These are phyloP conservation scores for Leptoclinus maculatus DNA, from an alignment of 2,797 vertebrate species.

Conservation along the genomic window DNA sequence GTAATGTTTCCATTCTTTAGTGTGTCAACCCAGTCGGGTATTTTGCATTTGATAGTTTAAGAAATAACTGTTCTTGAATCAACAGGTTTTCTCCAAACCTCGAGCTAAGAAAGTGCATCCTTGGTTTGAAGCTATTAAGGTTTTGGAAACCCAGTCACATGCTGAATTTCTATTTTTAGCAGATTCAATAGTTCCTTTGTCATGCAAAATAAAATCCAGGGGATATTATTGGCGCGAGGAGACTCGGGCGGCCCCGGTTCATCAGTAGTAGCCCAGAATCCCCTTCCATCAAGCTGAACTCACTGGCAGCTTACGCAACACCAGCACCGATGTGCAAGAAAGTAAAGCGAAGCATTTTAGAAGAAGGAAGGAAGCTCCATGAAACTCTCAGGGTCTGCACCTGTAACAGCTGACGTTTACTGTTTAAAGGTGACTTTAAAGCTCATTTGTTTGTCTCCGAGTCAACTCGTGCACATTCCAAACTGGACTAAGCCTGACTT, in stretches of 20 bases:
- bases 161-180: slow-evolving; percentile 49
- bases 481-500: slow-evolving; percentile 15
- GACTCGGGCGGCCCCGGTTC: slow-evolving; percentile 40
- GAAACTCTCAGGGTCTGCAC: background rate
- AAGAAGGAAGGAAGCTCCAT: slow-evolving; percentile 1
- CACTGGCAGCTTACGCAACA: slow-evolving; percentile 46
- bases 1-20: background rate
- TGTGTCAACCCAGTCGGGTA: background rate
- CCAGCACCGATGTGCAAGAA: slow-evolving; percentile 13
- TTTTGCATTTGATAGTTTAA: background rate
- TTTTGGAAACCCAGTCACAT: slow-evolving; percentile 10
- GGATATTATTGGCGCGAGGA: slow-evolving; percentile 29
- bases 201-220: slow-evolving; percentile 38
- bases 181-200: slow-evolving; percentile 53
- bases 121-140: slow-evolving; percentile 12
- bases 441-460: slow-evolving; percentile 1
- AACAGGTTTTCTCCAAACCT: background rate
- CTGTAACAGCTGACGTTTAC: background rate
- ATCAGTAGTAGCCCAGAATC: slow-evolving; percentile 49
- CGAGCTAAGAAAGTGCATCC: background rate
- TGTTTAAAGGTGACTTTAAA: background rate
- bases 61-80: too few species aligned
- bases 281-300: slow-evolving; percentile 32
- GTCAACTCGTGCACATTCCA: slow-evolving; percentile 40
- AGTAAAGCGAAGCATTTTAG: slow-evolving; percentile 15